These are phyloP conservation scores for Sylvia atricapilla DNA, from an alignment of 2,113 vertebrate species.

Conservation along the genomic window DNA sequence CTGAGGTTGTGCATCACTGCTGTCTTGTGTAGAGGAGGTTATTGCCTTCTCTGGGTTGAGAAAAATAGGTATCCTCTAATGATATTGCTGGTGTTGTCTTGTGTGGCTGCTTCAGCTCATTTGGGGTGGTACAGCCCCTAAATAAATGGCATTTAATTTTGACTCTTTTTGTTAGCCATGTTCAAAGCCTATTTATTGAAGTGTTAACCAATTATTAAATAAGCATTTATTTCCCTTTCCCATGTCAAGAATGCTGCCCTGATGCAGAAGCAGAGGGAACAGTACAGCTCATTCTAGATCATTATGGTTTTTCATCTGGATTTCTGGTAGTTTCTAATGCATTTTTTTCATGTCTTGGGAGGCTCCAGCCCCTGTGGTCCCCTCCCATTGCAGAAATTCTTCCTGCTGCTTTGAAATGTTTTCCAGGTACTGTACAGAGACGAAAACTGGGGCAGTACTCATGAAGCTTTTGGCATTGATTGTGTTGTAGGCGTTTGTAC, in stretches of 20 bases:
- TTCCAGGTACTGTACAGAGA: neutral
- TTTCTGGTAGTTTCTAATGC: neutral
- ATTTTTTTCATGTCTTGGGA: neutral
- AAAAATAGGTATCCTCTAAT: neutral
- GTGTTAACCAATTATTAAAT: neutral
- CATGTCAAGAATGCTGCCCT: neutral
- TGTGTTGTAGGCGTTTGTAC: neutral
- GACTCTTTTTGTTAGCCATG: neutral
- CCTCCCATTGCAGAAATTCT: neutral
- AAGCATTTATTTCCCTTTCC: neutral
- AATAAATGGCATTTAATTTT: neutral
- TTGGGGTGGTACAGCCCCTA: neutral
- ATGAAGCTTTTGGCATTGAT: neutral
- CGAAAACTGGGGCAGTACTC: neutral
- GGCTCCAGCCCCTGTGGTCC: neutral
- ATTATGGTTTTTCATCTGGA: neutral
- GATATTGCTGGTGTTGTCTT: neutral
- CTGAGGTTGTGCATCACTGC: neutral
- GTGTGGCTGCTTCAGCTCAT: neutral
- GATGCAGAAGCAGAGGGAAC: neutral
- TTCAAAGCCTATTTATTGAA: neutral
- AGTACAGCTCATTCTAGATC: rapidly evolving
- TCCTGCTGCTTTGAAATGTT: neutral
- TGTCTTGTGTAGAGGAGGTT: neutral
- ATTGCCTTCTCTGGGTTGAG: neutral